A percentile compares a stretch with the other conserved stretches of the same genome.
Evolutionary conservation across 2,888 invertebrate genomes (phyloP).

Genomic region (Apomyelois bistriatella): DNA sequence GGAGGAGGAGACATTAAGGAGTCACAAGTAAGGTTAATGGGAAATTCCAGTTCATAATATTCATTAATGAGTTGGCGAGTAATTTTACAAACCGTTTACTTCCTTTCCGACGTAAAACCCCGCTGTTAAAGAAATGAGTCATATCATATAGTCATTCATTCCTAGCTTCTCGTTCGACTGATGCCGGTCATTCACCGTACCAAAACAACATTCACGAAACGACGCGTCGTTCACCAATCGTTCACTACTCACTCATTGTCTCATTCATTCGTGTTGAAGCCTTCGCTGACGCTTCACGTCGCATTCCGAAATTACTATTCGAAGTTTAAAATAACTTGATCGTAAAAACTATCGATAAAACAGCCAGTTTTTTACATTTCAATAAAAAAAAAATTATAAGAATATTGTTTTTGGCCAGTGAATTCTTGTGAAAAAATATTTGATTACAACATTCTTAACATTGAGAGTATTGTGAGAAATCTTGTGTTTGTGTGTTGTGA

Average conservation of each 20-base stretch:
- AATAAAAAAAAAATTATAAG: background rate
- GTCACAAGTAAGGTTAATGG: background rate
- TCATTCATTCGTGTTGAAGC: background rate
- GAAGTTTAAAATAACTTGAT: constrained; percentile 5
- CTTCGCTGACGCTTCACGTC: background rate
- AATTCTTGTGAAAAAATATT: background rate
- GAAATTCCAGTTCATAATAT: constrained; percentile 1
- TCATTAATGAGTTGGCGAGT: background rate
- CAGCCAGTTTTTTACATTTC: background rate
- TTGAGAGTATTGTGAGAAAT: constrained; percentile 32
- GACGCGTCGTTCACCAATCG: background rate
- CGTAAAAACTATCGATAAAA: background rate
- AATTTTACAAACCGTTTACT: background rate
- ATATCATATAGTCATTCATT: constrained; percentile 9
- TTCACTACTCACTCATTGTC: background rate
- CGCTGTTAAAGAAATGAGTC: constrained; percentile 4
- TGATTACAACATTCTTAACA: constrained; percentile 1
- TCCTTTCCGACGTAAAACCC: constrained; percentile 17
- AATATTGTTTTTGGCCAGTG: background rate
- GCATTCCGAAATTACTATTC: background rate
- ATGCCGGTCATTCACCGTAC: constrained; percentile 1
- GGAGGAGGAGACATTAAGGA: no score
- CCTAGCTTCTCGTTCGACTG: background rate
- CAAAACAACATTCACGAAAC: background rate
- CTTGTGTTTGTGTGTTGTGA: constrained; percentile 36